Conservation (phyloP, 2,888 invertebrate species). For the Ornithoptera priamus region DNA sequence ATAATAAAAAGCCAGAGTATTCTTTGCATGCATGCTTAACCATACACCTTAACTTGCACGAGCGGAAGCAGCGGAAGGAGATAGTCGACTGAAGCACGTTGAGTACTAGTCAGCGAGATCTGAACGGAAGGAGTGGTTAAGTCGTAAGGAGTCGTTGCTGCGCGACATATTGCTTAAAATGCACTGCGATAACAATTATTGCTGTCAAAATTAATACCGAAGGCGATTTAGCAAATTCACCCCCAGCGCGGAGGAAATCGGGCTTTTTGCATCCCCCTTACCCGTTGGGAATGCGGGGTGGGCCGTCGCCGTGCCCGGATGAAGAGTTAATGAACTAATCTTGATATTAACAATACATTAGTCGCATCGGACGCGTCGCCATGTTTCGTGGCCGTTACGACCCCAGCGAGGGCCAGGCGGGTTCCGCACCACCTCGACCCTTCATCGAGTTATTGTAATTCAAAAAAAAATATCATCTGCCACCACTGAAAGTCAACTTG, state of each 20-base stretch:
- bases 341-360: conserved; percentile 79
- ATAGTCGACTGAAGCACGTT: too few species aligned
- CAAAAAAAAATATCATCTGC: too few species aligned
- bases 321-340: conserved; percentile 79
- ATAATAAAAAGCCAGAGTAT: too few species aligned
- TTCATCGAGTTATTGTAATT: too few species aligned
- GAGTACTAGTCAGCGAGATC: too few species aligned
- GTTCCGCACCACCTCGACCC: not conserved
- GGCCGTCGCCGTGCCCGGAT: conserved; percentile 45
- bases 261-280: conserved; percentile 43
- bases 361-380: conserved; percentile 68
- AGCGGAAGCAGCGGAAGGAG: too few species aligned
- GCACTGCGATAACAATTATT: conserved; percentile 52
- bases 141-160: conserved; percentile 28
- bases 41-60: too few species aligned
- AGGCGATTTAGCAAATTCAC: conserved; percentile 61
- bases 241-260: conserved; percentile 58
- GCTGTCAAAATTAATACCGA: conserved; percentile 71
- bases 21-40: too few species aligned
- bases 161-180: conserved; percentile 41
- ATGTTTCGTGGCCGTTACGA: conserved; percentile 45
- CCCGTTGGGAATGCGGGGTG: conserved; percentile 41
- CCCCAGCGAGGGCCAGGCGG: conserved; percentile 38
- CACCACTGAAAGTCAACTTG: too few species aligned
- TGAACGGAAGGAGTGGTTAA: too few species aligned